A percentile compares a stretch with the other conserved stretches of the same genome.
These are phyloP conservation scores for Rhinella marina DNA, from an alignment of 2,797 vertebrate species.

Conservation along the genomic window DNA sequence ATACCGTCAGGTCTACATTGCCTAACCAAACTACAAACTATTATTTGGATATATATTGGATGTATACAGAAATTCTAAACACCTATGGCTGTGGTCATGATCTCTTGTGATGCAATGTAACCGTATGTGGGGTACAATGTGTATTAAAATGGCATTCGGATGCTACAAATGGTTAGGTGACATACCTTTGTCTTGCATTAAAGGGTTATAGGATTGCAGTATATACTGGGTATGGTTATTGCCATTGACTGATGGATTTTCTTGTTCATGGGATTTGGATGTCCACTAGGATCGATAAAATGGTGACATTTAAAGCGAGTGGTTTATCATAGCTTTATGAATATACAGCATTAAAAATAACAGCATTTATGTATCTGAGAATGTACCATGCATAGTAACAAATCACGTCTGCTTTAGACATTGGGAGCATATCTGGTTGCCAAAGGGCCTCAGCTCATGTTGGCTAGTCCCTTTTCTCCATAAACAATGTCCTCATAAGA, in stretches of 20 bases:
- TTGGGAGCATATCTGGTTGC: neutral
- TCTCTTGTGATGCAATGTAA: neutral
- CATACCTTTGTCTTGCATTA: neutral
- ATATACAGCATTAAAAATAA: neutral
- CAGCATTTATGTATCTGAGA: neutral
- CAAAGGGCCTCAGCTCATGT: neutral
- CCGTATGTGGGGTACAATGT: neutral
- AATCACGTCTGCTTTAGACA: neutral
- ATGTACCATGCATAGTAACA: neutral
- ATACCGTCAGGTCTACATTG: neutral
- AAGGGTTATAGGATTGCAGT: neutral
- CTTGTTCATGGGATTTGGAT: neutral
- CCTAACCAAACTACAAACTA: neutral
- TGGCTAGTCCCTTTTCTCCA: neutral
- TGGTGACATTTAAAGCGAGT: neutral
- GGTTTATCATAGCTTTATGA: neutral
- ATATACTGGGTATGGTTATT: neutral
- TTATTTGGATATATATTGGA: neutral
- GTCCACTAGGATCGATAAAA: neutral
- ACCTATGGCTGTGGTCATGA: neutral
- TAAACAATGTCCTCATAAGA: neutral
- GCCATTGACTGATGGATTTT: neutral
- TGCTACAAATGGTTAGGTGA: neutral
- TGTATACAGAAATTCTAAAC: neutral
- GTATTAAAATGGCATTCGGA: conserved; percentile 33